Conservation (phyloP, 2,797 vertebrate species). For the Sparidentex hasta region DNA sequence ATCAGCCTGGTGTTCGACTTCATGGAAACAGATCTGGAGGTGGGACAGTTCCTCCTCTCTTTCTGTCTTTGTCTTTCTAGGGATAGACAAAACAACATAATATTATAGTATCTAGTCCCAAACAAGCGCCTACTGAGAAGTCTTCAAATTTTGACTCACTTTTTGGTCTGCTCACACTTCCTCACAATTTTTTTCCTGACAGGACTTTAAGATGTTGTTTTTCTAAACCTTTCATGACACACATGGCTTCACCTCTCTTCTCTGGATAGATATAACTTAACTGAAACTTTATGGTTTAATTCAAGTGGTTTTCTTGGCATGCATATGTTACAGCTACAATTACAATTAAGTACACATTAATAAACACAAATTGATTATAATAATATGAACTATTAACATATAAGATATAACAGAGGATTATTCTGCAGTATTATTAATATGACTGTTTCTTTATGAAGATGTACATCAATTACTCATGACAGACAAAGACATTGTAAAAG, state of each 20-base stretch:
- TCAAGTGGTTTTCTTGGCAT: no score
- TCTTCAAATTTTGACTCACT: neutral
- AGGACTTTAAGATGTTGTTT: neutral
- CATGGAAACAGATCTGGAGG: slow-evolving; percentile 99
- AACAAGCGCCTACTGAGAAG: neutral
- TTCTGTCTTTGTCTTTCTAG: neutral
- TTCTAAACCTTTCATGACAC: neutral
- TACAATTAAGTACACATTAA: no score
- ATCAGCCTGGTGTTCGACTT: slow-evolving; percentile 99
- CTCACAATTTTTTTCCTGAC: neutral
- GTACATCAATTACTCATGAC: neutral
- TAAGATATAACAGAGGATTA: no score
- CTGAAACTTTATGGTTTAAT: neutral
- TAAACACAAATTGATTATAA: no score
- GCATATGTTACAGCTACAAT: no score
- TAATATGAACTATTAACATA: no score
- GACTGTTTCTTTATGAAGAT: neutral
- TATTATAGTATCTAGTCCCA: neutral
- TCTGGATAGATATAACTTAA: no score
- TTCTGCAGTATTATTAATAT: no score
- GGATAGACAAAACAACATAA: neutral
- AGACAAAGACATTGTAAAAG: neutral
- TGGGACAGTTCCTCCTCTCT: slow-evolving; percentile 68
- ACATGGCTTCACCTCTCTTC: neutral
- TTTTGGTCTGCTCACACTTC: neutral